A percentile compares a stretch with the other conserved stretches of the same genome.
These are phyloP conservation scores for Chlorospingus flavigularis DNA, from an alignment of 2,797 vertebrate genomes.

Conservation along the genomic window DNA sequence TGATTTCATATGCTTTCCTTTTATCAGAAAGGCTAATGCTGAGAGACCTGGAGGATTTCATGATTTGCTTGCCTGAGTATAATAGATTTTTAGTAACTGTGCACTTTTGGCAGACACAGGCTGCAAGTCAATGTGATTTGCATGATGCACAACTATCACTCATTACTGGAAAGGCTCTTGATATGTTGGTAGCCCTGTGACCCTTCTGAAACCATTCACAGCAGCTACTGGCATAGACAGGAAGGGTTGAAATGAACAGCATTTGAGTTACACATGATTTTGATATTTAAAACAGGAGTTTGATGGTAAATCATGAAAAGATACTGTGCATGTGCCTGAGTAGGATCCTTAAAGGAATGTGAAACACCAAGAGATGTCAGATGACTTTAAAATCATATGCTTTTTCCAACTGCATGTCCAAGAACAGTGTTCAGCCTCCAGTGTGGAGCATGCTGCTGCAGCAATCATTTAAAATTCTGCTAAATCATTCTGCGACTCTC, in stretches of 20 bases:
- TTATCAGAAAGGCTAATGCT: neutral
- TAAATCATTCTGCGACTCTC: constrained; percentile 50
- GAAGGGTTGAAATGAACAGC: neutral
- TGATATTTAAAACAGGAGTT: neutral
- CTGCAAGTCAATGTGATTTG: neutral
- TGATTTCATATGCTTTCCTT: neutral
- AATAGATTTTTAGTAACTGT: neutral
- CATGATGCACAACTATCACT: neutral
- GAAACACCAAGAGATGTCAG: neutral
- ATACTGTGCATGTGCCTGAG: neutral
- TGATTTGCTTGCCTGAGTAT: neutral
- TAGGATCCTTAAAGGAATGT: neutral
- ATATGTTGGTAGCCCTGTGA: neutral
- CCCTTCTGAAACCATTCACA: neutral
- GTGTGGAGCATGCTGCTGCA: neutral
- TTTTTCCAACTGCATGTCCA: constrained; percentile 22
- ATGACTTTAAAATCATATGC: neutral
- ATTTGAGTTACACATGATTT: neutral
- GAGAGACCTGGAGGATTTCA: neutral
- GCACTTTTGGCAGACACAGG: neutral
- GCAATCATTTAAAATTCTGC: constrained; percentile 46
- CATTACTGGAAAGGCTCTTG: neutral
- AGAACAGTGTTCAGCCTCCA: neutral
- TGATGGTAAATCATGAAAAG: neutral
- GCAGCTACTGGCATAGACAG: neutral